Percentiles rank a stretch among this genome's conserved stretches.
Evolutionary conservation across 2,113 vertebrate genomes (phyloP).

Genomic region (Aegithalos caudatus): DNA sequence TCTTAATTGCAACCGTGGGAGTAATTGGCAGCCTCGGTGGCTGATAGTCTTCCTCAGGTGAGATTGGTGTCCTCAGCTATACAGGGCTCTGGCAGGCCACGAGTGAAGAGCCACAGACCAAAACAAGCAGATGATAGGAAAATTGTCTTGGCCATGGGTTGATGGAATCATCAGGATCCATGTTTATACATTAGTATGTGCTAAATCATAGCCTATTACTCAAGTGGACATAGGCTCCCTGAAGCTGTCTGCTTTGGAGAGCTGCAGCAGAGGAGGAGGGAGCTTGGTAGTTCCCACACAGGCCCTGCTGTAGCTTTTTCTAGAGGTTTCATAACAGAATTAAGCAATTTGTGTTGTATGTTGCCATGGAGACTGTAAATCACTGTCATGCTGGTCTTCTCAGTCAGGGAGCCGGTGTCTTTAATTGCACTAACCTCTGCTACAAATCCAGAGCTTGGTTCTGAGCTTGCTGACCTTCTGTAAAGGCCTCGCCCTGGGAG

Average conservation of each 20-base stretch:
- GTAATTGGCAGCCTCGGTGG: neutral
- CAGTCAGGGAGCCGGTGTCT: neutral
- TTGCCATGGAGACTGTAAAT: conserved; percentile 65
- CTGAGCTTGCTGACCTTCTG: neutral
- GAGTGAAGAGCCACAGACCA: neutral
- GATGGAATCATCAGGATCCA: neutral
- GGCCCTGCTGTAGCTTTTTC: conserved; percentile 14
- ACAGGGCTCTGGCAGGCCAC: neutral
- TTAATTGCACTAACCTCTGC: neutral
- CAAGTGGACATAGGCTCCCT: neutral
- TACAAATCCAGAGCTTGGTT: neutral
- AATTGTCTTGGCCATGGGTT: neutral
- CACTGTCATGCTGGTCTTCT: conserved; percentile 45
- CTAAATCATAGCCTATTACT: neutral
- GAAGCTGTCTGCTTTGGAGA: neutral
- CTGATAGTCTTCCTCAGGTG: neutral
- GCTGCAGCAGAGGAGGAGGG: neutral
- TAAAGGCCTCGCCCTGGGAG: neutral
- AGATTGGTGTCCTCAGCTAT: neutral
- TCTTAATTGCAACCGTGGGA: neutral
- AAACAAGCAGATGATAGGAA: neutral
- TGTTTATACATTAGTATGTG: neutral
- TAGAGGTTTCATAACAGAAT: conserved; percentile 61
- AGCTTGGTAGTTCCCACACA: neutral
- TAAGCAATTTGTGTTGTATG: conserved; percentile 59